Conservation (phyloP, 1,140 invertebrate genomes). For the Chymomyza costata region DNA sequence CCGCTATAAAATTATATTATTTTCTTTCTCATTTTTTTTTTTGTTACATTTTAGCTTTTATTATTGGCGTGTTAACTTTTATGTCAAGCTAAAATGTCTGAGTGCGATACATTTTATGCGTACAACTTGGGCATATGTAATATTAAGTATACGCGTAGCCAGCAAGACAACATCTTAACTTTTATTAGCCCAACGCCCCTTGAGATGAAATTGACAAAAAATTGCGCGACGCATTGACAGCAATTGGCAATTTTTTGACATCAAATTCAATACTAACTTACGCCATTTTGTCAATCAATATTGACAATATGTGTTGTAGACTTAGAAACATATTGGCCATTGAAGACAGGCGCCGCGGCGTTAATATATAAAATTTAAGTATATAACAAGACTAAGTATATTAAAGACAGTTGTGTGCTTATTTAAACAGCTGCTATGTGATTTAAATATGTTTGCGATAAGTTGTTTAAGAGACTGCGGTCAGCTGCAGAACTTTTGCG, state of each 20-base stretch:
- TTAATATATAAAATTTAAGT: background rate
- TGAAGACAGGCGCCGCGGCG: background rate
- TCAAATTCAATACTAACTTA: slow-evolving; percentile 48
- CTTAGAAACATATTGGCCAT: background rate
- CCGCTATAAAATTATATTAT: no score
- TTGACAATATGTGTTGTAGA: no score
- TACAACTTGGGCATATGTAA: slow-evolving; percentile 23
- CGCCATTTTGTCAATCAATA: background rate
- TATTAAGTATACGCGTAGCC: slow-evolving; percentile 67
- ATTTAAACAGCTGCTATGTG: background rate
- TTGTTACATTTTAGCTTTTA: slow-evolving; percentile 17
- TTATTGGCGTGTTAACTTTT: slow-evolving; percentile 60
- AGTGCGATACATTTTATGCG: slow-evolving; percentile 30
- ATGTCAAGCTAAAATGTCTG: slow-evolving; percentile 36
- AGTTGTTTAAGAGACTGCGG: no score
- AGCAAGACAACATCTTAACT: slow-evolving; percentile 46
- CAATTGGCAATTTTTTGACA: slow-evolving; percentile 54
- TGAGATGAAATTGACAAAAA: no score
- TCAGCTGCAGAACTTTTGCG: no score
- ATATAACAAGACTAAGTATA: background rate
- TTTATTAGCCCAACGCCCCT: slow-evolving; percentile 44
- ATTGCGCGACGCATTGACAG: no score
- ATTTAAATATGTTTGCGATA: background rate
- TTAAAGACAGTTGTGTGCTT: background rate
- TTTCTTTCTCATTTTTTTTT: no score